A percentile compares a stretch with the other conserved stretches of the same genome.
These are phyloP conservation scores for Saxicola maurus DNA, from an alignment of 2,797 vertebrate species.

Conservation along the genomic window DNA sequence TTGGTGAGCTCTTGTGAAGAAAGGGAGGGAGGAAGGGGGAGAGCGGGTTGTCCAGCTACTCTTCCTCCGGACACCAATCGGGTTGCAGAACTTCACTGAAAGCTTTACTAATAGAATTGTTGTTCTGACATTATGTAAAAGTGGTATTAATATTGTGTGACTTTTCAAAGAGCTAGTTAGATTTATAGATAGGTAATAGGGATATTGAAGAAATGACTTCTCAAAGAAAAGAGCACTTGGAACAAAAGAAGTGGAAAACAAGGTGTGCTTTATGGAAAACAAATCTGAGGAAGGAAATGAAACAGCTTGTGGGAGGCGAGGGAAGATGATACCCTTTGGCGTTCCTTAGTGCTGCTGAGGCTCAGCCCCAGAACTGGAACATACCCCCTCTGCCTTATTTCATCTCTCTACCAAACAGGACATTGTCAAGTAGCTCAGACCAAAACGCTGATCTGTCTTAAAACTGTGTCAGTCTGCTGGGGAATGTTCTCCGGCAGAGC, in stretches of 20 bases:
- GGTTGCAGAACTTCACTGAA: conserved; percentile 72
- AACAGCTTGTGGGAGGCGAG: conserved; percentile 42
- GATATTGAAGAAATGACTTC: conserved; percentile 69
- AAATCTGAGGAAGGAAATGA: conserved; percentile 63
- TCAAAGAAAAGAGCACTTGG: conserved; percentile 72
- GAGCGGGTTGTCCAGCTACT: conserved; percentile 25
- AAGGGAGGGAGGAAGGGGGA: conserved; percentile 46
- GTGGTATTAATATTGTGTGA: conserved; percentile 74
- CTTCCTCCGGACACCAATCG: conserved; percentile 36
- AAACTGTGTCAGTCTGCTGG: conserved; percentile 41
- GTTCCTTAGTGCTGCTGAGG: conserved; percentile 51
- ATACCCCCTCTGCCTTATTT: conserved; percentile 64
- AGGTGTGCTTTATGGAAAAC: conserved; percentile 53
- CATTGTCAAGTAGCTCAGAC: conserved; percentile 59
- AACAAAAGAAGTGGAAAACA: conserved; percentile 66
- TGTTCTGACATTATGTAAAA: conserved; percentile 79
- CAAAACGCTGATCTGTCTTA: conserved; percentile 44
- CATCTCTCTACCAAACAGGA: conserved; percentile 55
- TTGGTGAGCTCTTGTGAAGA: conserved; percentile 52
- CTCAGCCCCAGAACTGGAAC: conserved; percentile 59
- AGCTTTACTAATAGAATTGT: conserved; percentile 85
- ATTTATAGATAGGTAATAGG: conserved; percentile 67
- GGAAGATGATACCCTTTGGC: background rate
- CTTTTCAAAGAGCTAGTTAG: conserved; percentile 73
- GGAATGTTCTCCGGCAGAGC: background rate